Conservation (phyloP, 2,113 vertebrate genomes). For the Clarias magur region DNA sequence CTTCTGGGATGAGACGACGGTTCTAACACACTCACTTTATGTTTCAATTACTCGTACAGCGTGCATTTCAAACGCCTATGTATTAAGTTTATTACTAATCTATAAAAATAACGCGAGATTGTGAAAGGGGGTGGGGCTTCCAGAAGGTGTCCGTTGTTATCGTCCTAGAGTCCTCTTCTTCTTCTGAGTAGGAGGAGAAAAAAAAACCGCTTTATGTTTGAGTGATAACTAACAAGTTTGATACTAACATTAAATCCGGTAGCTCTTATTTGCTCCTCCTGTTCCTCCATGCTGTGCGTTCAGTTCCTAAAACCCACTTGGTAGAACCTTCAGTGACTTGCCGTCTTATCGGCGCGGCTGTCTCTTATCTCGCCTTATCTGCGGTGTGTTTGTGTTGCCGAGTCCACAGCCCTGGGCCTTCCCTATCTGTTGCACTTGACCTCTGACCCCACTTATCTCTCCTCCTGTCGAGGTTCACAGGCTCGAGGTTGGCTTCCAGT, state of each 20-base stretch:
- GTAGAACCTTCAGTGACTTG: not conserved
- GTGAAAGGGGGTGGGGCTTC: not conserved
- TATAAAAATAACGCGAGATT: not conserved
- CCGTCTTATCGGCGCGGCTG: slow-evolving; percentile 25
- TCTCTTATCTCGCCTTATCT: slow-evolving; percentile 32
- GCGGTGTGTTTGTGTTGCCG: not conserved
- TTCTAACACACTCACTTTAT: not conserved
- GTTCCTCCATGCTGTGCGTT: not conserved
- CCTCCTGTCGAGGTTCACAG: slow-evolving; percentile 1
- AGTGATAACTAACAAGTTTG: no score
- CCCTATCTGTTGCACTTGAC: slow-evolving; percentile 39
- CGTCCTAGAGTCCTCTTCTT: not conserved
- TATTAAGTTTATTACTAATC: not conserved
- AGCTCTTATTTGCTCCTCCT: not conserved
- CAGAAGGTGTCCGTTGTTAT: not conserved
- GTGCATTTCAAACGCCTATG: not conserved
- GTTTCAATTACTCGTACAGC: not conserved
- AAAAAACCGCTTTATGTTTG: no score
- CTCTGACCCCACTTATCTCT: slow-evolving; percentile 38
- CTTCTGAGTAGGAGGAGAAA: no score
- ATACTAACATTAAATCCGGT: no score
- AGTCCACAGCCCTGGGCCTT: slow-evolving; percentile 22
- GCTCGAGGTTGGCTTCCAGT: slow-evolving; percentile 28
- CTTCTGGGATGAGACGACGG: not conserved
- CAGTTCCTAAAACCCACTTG: not conserved